Evolutionary conservation across 2,888 invertebrate genomes (phyloP), one percentile per base, ranked within the genome.

Genomic region (Platycheirus rosarum): DNA sequence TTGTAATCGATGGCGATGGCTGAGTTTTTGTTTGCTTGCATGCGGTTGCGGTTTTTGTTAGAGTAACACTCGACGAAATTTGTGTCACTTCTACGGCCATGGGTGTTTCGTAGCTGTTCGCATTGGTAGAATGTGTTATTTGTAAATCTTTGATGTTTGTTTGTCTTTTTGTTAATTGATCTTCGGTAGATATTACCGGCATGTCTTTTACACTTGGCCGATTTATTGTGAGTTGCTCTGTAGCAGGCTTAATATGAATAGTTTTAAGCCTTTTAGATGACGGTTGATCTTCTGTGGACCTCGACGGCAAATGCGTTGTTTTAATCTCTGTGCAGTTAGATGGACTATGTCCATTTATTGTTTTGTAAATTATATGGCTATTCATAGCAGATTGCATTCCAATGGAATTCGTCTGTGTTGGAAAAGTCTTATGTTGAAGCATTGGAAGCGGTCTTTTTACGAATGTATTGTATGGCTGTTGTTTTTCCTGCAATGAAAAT

Each of bases 1-100:
- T 78, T 26, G 84, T 78, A 6, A 78, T 65, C 42, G 70, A 53
- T 8, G 84, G 77, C 11, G 82, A 74, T 13, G 49, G 65, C 13
- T 51, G 14, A 0, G 46, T n/a, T 60, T 78, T 84, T 9, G 32
- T 14, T 62, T 55, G 73, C 40, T 84, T 84, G 20, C 26, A 26
- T 2, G 42, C 7, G 2, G 65, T 14, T 11, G 57, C 14, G 0
- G 65, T 57, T 23, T 84, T 84, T 32, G 78, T 84, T 18, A 84
- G 60, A 8, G 84, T 78, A n/a, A 84, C 84, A 13, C 78, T 74
- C 13, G 84, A 78, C 4, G 84, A 74, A 16, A 84, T 84, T 60
- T 78, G 78, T 14, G 84, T 84, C 0, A 84, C 57, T 46, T 82
- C 82, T 18, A 62, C 32, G 2, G 48, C 2, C 60, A 18, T 16